Percentiles rank a stretch among this genome's conserved stretches.
These are phyloP conservation scores for Nemotelus pantherinus DNA, from an alignment of 2,888 invertebrate genomes.

Conservation along the genomic window DNA sequence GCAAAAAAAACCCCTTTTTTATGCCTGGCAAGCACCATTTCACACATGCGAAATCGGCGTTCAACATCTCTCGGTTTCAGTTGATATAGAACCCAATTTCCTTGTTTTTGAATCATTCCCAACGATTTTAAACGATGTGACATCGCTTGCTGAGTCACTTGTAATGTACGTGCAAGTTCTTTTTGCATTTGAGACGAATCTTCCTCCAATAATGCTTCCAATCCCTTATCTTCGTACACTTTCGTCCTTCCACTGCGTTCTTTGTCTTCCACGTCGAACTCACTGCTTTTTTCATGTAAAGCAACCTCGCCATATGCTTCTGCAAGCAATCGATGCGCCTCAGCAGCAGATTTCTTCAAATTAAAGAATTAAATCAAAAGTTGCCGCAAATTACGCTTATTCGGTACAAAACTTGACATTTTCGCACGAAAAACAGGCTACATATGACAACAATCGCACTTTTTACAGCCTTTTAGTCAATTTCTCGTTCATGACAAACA, in stretches of 20 bases:
- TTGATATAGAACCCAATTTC: too few relatives aligned
- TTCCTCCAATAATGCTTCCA: constrained; percentile 52
- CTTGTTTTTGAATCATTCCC: too few relatives aligned
- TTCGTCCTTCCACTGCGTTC: constrained; percentile 52
- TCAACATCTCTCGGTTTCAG: too few relatives aligned
- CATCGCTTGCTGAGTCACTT: too few relatives aligned
- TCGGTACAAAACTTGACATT: neutral
- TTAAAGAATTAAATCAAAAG: constrained; percentile 42
- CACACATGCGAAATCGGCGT: neutral
- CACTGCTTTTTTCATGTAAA: constrained; percentile 52
- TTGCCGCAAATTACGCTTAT: constrained; percentile 15
- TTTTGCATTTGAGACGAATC: constrained; percentile 49
- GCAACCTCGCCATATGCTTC: constrained; percentile 51
- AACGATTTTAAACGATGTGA: too few relatives aligned
- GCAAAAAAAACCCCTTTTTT: neutral
- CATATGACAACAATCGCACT: too few relatives aligned
- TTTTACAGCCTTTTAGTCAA: too few relatives aligned
- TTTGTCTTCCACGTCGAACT: constrained; percentile 51
- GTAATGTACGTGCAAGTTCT: too few relatives aligned
- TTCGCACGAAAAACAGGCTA: neutral
- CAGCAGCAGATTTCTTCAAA: constrained; percentile 23
- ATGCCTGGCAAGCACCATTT: neutral
- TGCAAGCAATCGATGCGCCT: constrained; percentile 8
- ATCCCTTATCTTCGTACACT: constrained; percentile 48
- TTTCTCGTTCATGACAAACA: too few relatives aligned